These are phyloP conservation scores for Lobophora halterata DNA, from an alignment of 2,888 invertebrate species.

Conservation along the genomic window DNA sequence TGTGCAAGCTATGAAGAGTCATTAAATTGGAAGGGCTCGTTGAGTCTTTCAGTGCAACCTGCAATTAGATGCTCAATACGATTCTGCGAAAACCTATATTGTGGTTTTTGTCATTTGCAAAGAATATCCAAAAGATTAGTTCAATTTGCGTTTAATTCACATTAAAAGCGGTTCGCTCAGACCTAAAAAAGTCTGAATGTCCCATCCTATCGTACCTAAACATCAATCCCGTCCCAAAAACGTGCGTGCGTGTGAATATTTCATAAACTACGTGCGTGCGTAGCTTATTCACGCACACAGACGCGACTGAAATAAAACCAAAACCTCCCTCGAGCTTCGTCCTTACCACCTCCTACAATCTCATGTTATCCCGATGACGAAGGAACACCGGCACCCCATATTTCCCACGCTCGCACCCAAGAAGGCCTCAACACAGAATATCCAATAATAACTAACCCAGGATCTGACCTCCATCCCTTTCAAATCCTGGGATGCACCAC, in stretches of 20 bases:
- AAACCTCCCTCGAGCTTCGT: conserved; percentile 26
- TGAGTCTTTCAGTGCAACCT: no score
- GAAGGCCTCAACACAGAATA: conserved; percentile 43
- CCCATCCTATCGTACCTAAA: no score
- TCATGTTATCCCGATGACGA: conserved; percentile 58
- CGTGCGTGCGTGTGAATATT: neutral
- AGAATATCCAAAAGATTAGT: no score
- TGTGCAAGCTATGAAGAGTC: no score
- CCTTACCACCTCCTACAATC: conserved; percentile 34
- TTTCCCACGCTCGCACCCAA: conserved; percentile 75
- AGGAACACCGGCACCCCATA: conserved; percentile 70
- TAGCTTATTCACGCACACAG: conserved; percentile 17
- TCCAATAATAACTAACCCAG: conserved; percentile 21
- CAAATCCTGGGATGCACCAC: conserved; percentile 51
- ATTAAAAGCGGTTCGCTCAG: no score
- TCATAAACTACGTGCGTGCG: neutral
- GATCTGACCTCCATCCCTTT: conserved; percentile 50
- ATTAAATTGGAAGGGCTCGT: no score
- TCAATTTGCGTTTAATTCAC: no score
- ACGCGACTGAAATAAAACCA: conserved; percentile 24
- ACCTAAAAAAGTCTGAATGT: no score
- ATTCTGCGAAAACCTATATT: no score
- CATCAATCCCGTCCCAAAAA: no score
- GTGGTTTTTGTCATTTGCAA: no score
- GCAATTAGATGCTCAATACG: no score